A percentile compares a stretch with the other conserved stretches of the same genome.
phyloP scores from a whole-genome alignment of 1,140 invertebrate species.

The Nasonia vitripennis region DNA sequence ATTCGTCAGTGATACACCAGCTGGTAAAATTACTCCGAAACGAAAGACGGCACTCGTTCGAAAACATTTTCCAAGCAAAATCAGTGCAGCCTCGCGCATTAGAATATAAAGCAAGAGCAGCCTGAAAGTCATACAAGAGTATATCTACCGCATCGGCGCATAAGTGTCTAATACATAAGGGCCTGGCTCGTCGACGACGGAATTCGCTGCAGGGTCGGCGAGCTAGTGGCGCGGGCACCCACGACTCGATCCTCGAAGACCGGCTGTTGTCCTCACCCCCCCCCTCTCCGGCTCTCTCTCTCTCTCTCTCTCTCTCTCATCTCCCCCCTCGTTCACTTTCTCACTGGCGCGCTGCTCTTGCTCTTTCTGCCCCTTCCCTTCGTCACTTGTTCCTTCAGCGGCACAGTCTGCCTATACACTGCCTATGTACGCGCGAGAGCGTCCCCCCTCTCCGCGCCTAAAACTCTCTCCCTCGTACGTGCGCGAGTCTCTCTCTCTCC shows the following conservation, averaged over 20 bases:
- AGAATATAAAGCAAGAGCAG: neutral
- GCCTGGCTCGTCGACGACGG: constrained; percentile 51
- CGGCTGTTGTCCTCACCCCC: constrained; percentile 65
- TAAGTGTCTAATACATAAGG: neutral
- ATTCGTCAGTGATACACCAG: too few species aligned
- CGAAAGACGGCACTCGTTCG: too few species aligned
- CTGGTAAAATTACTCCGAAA: too few species aligned
- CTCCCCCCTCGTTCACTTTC: constrained; percentile 51
- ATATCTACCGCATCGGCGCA: neutral
- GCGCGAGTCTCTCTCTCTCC: neutral
- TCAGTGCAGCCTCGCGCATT: neutral
- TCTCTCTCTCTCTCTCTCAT: constrained; percentile 15
- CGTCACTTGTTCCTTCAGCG: constrained; percentile 50
- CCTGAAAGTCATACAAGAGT: neutral
- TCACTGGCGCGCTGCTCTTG: constrained; percentile 54
- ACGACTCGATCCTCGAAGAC: constrained; percentile 63
- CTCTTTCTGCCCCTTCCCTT: constrained; percentile 43
- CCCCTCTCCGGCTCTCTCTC: constrained; percentile 9
- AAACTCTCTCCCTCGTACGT: constrained; percentile 8
- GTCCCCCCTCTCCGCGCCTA: neutral
- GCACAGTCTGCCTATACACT: neutral
- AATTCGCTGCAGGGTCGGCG: constrained; percentile 64
- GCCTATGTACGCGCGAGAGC: neutral
- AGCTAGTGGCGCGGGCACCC: constrained; percentile 62
- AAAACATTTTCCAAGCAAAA: neutral